phyloP scores from a whole-genome alignment of 2,113 vertebrate species.

The Spermophilus dauricus region DNA sequence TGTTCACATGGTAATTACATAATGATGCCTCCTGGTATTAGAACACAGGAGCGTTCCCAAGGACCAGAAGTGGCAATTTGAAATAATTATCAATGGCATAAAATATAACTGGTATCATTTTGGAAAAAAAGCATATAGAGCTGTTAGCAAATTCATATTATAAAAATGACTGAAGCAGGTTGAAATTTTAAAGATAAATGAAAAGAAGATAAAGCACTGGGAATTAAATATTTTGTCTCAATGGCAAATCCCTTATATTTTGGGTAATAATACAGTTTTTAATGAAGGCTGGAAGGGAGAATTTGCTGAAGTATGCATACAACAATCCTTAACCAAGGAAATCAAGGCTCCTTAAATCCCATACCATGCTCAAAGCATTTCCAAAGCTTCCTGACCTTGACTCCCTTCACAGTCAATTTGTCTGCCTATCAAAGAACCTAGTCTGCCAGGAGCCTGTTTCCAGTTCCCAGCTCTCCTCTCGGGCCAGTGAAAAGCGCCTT shows the following conservation, averaged over 20 bases:
- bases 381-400: conserved; percentile 83
- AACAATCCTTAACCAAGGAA: conserved; percentile 66
- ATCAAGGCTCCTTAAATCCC: conserved; percentile 65
- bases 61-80: conserved; percentile 4
- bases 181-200: conserved; percentile 41
- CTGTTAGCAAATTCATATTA: conserved; percentile 46
- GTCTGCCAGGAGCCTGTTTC: conserved; percentile 78
- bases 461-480: conserved; percentile 75
- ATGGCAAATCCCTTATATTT: conserved; percentile 63
- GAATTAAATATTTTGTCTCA: not conserved
- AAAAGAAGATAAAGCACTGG: not conserved
- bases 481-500: conserved; percentile 83
- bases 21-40: conserved; percentile 71
- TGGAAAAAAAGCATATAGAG: not conserved
- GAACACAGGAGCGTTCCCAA: conserved; percentile 63
- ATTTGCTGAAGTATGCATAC: conserved; percentile 72
- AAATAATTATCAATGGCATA: conserved; percentile 63
- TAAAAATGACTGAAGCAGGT: conserved; percentile 25
- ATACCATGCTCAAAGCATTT: conserved; percentile 66
- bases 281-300: conserved; percentile 51
- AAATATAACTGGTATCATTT: conserved; percentile 45
- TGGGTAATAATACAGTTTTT: conserved; percentile 23
- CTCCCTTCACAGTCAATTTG: conserved; percentile 70
- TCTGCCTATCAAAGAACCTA: conserved; percentile 78
- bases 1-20: conserved; percentile 72